Conservation (phyloP, 2,113 vertebrate genomes). For the Macquaria australasica region DNA sequence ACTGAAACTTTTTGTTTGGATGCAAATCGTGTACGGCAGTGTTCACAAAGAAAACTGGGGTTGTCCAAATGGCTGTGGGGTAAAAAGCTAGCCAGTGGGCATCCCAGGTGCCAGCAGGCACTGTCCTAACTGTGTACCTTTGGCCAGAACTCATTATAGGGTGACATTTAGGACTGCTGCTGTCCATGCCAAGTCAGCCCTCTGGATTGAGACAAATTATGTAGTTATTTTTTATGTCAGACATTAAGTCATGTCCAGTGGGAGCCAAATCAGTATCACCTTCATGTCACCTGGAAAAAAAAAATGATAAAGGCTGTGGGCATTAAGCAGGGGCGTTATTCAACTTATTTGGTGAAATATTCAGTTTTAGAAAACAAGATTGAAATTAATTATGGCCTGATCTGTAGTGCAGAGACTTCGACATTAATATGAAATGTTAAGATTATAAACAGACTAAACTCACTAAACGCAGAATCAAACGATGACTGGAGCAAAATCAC, state of each 20-base stretch:
- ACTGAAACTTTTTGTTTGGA: constrained; percentile 78
- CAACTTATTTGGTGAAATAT: constrained; percentile 43
- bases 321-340: constrained; percentile 47
- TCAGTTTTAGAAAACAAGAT: constrained; percentile 24
- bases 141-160: constrained; percentile 86
- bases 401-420: background rate
- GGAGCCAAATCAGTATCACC: constrained; percentile 79
- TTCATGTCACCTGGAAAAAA: constrained; percentile 77
- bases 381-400: constrained; percentile 5
- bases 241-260: constrained; percentile 83
- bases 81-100: constrained; percentile 84
- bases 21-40: constrained; percentile 70
- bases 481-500: background rate
- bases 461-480: background rate
- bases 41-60: constrained; percentile 74
- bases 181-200: constrained; percentile 85
- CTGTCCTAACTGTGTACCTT: constrained; percentile 82
- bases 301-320: constrained; percentile 52
- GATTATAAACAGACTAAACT: constrained; percentile 1
- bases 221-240: constrained; percentile 85
- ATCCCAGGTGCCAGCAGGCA: constrained; percentile 83
- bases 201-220: constrained; percentile 86
- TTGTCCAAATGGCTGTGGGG: constrained; percentile 82
- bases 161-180: constrained; percentile 87
- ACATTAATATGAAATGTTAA: background rate